Conservation (phyloP, 2,113 vertebrate species). For the Python bivittatus region DNA sequence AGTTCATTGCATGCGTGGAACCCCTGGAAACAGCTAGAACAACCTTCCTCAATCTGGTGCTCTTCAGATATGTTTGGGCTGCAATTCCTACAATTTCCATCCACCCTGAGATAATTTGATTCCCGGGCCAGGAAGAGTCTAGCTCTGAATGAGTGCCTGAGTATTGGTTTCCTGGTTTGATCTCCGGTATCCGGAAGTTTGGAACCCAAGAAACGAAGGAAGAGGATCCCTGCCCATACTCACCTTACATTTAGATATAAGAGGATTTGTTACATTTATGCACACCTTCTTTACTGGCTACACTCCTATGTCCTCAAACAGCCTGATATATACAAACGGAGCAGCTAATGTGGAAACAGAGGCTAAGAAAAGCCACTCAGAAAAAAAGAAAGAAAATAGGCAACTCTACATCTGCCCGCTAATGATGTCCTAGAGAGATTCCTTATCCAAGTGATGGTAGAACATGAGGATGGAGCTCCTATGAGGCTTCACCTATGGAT, state of each 20-base stretch:
- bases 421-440: background rate
- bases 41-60: too few relatives aligned
- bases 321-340: background rate
- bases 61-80: too few relatives aligned
- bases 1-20: background rate
- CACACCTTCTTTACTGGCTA: background rate
- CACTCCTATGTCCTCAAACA: background rate
- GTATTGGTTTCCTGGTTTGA: background rate
- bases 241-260: background rate
- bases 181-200: background rate
- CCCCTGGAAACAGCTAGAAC: background rate
- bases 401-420: background rate
- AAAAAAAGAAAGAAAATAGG: background rate
- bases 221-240: background rate
- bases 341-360: background rate
- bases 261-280: background rate
- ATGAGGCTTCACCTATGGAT: background rate
- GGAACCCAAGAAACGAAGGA: too few relatives aligned
- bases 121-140: background rate
- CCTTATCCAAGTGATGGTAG: background rate
- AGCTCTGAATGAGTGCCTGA: background rate
- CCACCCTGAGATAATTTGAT: background rate
- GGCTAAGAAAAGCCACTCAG: background rate
- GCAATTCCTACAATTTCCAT: too few relatives aligned
- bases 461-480: background rate